Evolutionary conservation across 2,113 vertebrate genomes (phyloP), one percentile per base, ranked within the genome.

Genomic region (Nothoprocta perdicaria): DNA sequence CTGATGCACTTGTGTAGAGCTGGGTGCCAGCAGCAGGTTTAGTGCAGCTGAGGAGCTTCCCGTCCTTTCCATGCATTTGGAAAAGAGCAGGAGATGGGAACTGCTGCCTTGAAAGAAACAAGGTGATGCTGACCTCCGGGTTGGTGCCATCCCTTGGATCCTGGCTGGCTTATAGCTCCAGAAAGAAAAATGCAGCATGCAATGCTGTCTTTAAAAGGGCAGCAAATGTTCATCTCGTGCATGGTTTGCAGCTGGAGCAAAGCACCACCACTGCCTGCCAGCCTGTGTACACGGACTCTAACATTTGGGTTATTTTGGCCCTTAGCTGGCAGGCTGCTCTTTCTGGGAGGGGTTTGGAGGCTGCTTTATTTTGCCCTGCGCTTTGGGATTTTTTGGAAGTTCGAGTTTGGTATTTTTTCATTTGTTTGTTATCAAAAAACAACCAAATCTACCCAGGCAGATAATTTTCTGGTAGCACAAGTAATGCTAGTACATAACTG

Each of bases 281-380:
- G 0, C 0, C 27, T 10, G 31, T 6, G 12, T 1, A 38, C 0
- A 2, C 22, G 19, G 11, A 58, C 29, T 68, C 14, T 5, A 16
- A 5, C 17, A 22, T 6, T 1, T 5, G 0, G 24, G 3, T 14
- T 6, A 9, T 26, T 4, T 24, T 53, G 58, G 23, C 2, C 5
- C 50, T 68, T 26, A 60, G 35, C 27, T 74, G 72, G 10, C 19
- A 1, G 17, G 1, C 11, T 15, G 17, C 5, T 62, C 74, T 45
- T 5, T 14, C 31, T 29, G 24, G 4, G 11, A 13, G n/a, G 33
- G 29, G 33, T 40, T 73, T 21, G 60, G 46, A 55, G 33, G 8
- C 8, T 14, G 46, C 60, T 79, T 85, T 68, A 6, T 33, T 72
- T 46, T 57, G 10, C 13, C 27, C 26, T 17, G 4, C 1, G 27